Evolutionary conservation across 2,888 invertebrate species (phyloP), one percentile per base, ranked within the genome.

Genomic region (Pollenia amentaria): DNA sequence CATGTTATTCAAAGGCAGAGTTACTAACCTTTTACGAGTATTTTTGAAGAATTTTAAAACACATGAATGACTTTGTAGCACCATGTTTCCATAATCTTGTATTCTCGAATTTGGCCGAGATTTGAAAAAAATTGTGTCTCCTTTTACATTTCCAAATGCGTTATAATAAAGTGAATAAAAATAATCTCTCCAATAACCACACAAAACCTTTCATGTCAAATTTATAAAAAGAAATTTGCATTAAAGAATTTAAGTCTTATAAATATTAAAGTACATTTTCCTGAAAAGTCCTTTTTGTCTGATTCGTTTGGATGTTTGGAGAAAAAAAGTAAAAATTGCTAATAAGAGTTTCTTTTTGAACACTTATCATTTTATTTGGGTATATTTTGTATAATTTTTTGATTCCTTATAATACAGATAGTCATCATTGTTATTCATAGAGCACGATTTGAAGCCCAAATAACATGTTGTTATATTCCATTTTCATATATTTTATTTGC

Each of bases 401-500:
- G 44, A 14, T 16, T 55, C 7, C 1, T 18, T 29, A 9, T 67
- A 57, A 57, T 29, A 55, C 12, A 46, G 11, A 29, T 12, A 48
- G 53, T 11, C 70, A 72, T 72, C 40, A 21, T 80, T 85, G 80
- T 65, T 80, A 80, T 80, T 85, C 79, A 80, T 85, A n/a, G 60
- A 64, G 53, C 60, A 73, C 16, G 51, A 21, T n/a, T 48, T 65
- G 67, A 64, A 57, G 60, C 64, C 67, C 11, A 48, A 84, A 75
- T 60, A 75, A 70, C 29, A 51, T 51, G 57, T 79, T 70, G 14
- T 64, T 53, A 55, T 44, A 55, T 55, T 11, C 16, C 55, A 64
- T 72, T 72, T 55, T 55, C 53, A 46, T 72, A 85, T 76, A 62
- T 80, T 76, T 85, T 80, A 85, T 85, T 70, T 76, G 76, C 70